Base-by-base conservation (phyloP, 2,888 invertebrate genomes). In the Plagodis dolabraria region DNA sequence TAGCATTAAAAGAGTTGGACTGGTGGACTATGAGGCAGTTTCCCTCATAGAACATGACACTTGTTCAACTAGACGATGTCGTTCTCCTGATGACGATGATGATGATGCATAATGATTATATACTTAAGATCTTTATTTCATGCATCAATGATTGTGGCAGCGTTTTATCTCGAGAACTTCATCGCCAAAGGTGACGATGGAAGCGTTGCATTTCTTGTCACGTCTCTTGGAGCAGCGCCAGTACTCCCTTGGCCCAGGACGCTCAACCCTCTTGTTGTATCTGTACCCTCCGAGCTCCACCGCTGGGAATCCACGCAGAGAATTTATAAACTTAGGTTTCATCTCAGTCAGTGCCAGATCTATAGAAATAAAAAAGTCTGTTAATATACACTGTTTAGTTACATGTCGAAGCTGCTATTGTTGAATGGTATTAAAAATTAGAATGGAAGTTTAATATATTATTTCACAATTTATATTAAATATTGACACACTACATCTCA, bases 211-310 rank as follows among this genome's bases (percentile, higher is more conserved):
- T 4, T 74, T 71, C 57, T 70, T 55, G 2, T 70, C 68, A 6
- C 80, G 74, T 7, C 80, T 75, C 61, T 85, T 82, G 5, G 76
- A 80, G 43, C 86, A 86, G 0, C 82, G 67, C 86, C 86, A 86
- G 48, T 75, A 77, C 8, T 72, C 75, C 5, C 73, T 67, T 0
- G 60, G 60, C 0, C 84, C 81, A 1, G 73, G 70, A 12, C 82
- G 74, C 40, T 82, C 80, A 12, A 75, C 74, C 52, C 84, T 72
- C 59, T 79, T 77, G 56, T 86, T 85, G 63, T 82, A 86, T 35
- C 85, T 71, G 48, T 84, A 79, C 0, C 74, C 74, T 0, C 82
- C 83, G 0, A 85, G 69, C 52, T 82, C 82, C 12, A 85, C 79
- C 0, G 81, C 85, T 0, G 85, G 85, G 12, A 71, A 77, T 0